Evolutionary conservation across 2,888 invertebrate species (phyloP).

Genomic region (Taphrorychus bicolor): DNA sequence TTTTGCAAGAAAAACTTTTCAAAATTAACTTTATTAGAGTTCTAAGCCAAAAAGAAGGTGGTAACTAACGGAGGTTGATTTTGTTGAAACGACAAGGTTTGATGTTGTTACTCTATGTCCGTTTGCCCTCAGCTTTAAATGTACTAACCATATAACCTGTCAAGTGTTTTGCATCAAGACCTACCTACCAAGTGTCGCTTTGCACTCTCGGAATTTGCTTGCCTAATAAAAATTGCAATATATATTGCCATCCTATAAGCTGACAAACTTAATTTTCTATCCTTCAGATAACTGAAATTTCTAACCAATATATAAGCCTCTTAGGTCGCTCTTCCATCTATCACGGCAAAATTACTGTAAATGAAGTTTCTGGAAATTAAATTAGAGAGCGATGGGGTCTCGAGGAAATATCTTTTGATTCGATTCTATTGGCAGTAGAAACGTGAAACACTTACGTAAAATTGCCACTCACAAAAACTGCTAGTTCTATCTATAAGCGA

Average conservation of each 20-base stretch:
- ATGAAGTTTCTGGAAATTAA: neutral
- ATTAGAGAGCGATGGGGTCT: neutral
- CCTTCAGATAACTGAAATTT: constrained; percentile 19
- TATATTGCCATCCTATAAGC: constrained; percentile 25
- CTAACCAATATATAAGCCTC: neutral
- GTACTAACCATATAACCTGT: neutral
- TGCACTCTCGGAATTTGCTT: neutral
- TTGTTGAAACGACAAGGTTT: constrained; percentile 18
- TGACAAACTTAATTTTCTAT: constrained; percentile 28
- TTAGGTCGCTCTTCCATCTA: neutral
- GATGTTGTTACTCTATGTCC: neutral
- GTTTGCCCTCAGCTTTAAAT: neutral
- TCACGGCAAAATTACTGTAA: neutral
- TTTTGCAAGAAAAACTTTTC: no score
- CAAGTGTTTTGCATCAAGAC: neutral
- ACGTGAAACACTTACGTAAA: neutral
- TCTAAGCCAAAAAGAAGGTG: no score
- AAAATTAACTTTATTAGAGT: neutral
- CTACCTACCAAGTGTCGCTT: neutral
- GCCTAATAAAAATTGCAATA: neutral
- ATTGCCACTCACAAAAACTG: neutral
- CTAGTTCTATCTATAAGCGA: neutral
- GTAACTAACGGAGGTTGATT: neutral
- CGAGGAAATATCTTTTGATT: neutral
- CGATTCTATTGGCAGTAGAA: neutral